Percentiles rank a stretch among this genome's conserved stretches.
phyloP scores from a whole-genome alignment of 2,797 vertebrate species.

The Artibeus jamaicensis region DNA sequence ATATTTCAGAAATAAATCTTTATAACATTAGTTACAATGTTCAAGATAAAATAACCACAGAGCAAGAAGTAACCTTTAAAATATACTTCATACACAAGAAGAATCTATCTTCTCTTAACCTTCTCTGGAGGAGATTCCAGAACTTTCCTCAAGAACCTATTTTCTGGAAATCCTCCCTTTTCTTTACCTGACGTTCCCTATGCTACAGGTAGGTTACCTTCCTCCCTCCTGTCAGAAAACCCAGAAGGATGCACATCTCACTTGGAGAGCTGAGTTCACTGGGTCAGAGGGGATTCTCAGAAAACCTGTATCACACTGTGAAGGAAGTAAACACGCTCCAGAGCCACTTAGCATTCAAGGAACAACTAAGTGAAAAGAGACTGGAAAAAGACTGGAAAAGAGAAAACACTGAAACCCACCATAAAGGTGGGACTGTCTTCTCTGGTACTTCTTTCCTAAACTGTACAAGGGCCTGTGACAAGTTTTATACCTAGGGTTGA shows the following conservation, averaged over 20 bases:
- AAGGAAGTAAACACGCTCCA: not conserved
- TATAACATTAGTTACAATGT: not conserved
- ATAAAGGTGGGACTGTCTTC: not conserved
- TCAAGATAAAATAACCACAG: not conserved
- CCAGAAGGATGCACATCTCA: not conserved
- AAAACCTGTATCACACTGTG: not conserved
- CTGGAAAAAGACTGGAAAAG: not conserved
- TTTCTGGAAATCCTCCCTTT: not conserved
- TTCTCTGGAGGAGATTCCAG: not conserved
- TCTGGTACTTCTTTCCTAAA: not conserved
- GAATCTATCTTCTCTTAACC: not conserved
- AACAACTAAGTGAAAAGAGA: not conserved
- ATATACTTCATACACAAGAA: not conserved
- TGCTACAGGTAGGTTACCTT: not conserved
- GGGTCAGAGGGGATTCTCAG: not conserved
- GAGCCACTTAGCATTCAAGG: not conserved
- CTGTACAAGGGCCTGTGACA: not conserved
- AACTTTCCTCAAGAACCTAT: not conserved
- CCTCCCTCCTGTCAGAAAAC: not conserved
- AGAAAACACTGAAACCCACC: not conserved
- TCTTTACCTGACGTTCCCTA: not conserved
- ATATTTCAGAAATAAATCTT: not conserved
- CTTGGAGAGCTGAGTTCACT: not conserved
- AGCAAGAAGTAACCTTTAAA: not conserved
- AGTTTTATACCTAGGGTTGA: not conserved